Percentiles rank a stretch among this genome's conserved stretches.
These are phyloP conservation scores for Pteronura brasiliensis DNA, from an alignment of 2,113 vertebrate species.

Conservation along the genomic window DNA sequence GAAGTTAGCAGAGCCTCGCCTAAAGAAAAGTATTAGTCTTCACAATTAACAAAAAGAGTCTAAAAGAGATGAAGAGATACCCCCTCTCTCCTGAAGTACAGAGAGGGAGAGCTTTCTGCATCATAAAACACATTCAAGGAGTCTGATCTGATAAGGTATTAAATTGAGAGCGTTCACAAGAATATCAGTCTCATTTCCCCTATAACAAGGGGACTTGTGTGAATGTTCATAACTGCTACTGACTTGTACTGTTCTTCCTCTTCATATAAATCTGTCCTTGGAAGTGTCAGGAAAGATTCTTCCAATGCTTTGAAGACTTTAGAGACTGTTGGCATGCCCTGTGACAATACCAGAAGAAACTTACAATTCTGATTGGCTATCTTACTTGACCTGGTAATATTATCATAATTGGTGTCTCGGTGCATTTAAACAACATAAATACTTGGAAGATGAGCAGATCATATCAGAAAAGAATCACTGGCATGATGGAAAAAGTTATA, in stretches of 20 bases:
- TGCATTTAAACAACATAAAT: background rate
- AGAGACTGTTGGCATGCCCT: background rate
- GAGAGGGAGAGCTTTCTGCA: constrained; percentile 19
- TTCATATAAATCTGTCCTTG: constrained; percentile 59
- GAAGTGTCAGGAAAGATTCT: constrained; percentile 32
- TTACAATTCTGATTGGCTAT: background rate
- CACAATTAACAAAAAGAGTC: constrained; percentile 43
- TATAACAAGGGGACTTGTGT: constrained; percentile 12
- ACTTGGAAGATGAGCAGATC: background rate
- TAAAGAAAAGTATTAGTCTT: constrained; percentile 33
- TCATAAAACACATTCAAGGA: constrained; percentile 47
- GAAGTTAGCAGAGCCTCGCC: background rate
- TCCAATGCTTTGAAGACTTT: constrained; percentile 11
- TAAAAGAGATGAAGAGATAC: background rate
- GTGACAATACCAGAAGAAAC: background rate
- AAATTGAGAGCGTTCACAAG: constrained; percentile 48
- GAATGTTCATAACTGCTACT: constrained; percentile 63
- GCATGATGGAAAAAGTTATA: background rate
- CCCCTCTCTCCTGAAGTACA: background rate
- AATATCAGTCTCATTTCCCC: constrained; percentile 47
- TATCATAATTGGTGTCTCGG: background rate
- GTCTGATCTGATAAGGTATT: constrained; percentile 60
- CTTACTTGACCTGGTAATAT: background rate
- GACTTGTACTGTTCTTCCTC: constrained; percentile 5
- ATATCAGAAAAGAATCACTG: background rate